Percentiles rank a stretch among this genome's conserved stretches.
These are phyloP conservation scores for Cebidichthys violaceus DNA, from an alignment of 2,113 vertebrate species.

Conservation along the genomic window DNA sequence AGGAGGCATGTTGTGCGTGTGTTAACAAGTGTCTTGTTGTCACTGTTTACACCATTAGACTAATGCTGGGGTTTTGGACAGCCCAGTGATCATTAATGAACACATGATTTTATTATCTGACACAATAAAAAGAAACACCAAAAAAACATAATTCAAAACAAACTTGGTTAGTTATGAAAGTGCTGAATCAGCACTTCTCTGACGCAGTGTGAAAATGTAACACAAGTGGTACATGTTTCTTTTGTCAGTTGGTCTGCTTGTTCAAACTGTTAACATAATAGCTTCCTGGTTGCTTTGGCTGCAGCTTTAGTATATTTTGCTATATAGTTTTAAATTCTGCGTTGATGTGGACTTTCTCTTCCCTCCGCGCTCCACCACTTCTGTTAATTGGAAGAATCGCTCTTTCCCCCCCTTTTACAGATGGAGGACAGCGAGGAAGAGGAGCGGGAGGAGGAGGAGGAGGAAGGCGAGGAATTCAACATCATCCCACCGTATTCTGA, in stretches of 20 bases:
- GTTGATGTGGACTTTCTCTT: constrained; percentile 37
- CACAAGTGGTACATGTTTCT: neutral
- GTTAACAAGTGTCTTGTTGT: too few species aligned
- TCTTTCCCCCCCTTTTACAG: constrained; percentile 62
- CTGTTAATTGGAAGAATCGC: constrained; percentile 60
- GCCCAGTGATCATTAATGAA: neutral
- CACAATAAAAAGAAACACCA: neutral
- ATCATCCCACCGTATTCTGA: constrained; percentile 79
- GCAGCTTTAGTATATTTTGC: constrained; percentile 21
- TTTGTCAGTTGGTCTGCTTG: neutral
- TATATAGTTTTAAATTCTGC: constrained; percentile 26
- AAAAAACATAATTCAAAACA: neutral
- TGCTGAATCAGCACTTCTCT: neutral
- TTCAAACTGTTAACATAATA: neutral
- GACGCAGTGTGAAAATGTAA: neutral
- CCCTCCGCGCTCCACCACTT: constrained; percentile 48
- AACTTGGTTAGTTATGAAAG: neutral
- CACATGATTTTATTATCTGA: neutral
- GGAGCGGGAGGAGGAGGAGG: constrained; percentile 54
- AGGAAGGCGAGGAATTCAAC: constrained; percentile 71
- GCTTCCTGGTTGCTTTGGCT: neutral
- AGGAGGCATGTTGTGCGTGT: neutral
- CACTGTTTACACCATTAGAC: neutral
- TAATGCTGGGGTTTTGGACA: neutral
- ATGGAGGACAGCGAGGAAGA: constrained; percentile 76